Evolutionary conservation across 2,113 vertebrate species (phyloP), one percentile per base, ranked within the genome.

Genomic region (Sciurus niger): DNA sequence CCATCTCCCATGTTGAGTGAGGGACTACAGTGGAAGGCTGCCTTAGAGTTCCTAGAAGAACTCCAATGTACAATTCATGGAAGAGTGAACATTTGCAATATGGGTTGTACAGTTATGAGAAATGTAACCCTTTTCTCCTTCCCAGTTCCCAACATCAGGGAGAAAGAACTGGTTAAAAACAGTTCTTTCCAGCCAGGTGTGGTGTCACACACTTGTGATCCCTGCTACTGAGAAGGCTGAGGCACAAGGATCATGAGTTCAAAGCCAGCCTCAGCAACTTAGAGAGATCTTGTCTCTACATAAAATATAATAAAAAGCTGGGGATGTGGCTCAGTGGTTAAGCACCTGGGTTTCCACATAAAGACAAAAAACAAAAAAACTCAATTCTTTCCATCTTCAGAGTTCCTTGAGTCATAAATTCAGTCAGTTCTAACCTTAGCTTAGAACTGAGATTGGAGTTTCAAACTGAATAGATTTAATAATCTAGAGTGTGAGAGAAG

Each of bases 361-460:
- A 67, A 3, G 6, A 67, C 30, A 67, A 3, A 16, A 67, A 32
- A 12, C 55, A 79, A 53, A 53, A 60, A 46, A 18, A 2, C 40
- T 37, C 46, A 48, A 9, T 13, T 25, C 20, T 34, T 65, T 89
- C 46, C 37, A 14, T 86, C 65, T 96, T 92, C 24, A 90, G 80
- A 94, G 82, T 68, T 94, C 34, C 32, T 58, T 76, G 51, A 92
- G 78, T 78, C 37, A 77, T 34, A 53, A 84, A 46, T 82, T 89
- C 72, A 84, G 8, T 34, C 78, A 79, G 76, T 40, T 40, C 40
- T 40, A 40, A 78, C 65, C 43, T 72, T 92, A 51, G 70, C 24
- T 93, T 87, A 46, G 34, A 89, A 83, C 85, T 90, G 32, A 77
- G 60, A 90, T 10, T 94, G 46, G 72, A 93, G 34, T 90, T 88